phyloP scores from a whole-genome alignment of 37 sponge, comb jelly and placozoan species.

The Spongilla lacustris region DNA sequence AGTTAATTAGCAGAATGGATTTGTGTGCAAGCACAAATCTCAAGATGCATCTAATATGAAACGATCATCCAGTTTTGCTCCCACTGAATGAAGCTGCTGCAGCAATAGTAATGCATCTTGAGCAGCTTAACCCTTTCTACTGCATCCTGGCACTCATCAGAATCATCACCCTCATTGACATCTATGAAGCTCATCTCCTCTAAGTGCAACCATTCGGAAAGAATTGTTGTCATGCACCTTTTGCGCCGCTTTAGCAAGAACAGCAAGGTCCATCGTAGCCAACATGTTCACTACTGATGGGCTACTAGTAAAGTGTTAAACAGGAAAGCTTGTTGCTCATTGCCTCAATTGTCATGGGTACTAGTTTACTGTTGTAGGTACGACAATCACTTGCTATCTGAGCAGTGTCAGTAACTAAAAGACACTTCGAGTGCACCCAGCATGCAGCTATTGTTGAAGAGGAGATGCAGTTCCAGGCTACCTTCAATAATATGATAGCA shows the following conservation, averaged over 20 bases:
- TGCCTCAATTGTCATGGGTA: neutral
- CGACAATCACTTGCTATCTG: neutral
- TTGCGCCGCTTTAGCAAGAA: neutral
- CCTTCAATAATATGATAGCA: neutral
- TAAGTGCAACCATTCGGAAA: neutral
- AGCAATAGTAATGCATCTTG: neutral
- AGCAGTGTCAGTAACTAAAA: neutral
- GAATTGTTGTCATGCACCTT: neutral
- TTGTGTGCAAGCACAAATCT: neutral
- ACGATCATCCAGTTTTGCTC: neutral
- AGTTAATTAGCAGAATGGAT: neutral
- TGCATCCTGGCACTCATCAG: neutral
- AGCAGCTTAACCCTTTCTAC: neutral
- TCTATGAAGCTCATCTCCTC: neutral
- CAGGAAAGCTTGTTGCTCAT: neutral
- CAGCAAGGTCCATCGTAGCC: neutral
- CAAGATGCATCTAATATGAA: neutral
- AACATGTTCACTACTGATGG: neutral
- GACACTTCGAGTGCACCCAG: neutral
- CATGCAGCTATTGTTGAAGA: neutral
- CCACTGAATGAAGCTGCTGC: slow-evolving; percentile 1
- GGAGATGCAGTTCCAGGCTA: neutral
- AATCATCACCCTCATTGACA: slow-evolving; percentile 1
- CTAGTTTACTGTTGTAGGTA: neutral
- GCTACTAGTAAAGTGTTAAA: neutral